A percentile compares a stretch with the other conserved stretches of the same genome.
Conservation (phyloP, 2,888 invertebrate genomes). For the Phyto melanocephala region DNA sequence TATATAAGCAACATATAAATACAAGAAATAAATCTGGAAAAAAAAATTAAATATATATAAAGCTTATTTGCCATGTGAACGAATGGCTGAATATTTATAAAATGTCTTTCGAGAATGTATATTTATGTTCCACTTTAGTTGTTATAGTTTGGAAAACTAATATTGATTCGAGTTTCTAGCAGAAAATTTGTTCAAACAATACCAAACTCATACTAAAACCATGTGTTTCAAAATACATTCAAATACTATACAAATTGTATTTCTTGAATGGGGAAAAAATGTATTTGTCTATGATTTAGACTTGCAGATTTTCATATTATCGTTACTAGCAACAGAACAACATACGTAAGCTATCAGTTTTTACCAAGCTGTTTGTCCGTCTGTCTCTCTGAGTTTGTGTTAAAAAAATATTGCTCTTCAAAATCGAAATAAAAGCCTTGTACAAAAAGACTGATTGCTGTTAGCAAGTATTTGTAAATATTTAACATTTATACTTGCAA, state of each 20-base stretch:
- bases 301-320: constrained; percentile 36
- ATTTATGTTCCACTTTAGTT: background rate
- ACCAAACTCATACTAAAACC: constrained; percentile 11
- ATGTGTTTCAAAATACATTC: background rate
- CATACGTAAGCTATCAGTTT: constrained; percentile 27
- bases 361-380: constrained; percentile 25
- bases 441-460: constrained; percentile 28
- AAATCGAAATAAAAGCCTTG: constrained; percentile 16
- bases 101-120: constrained; percentile 20
- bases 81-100: background rate
- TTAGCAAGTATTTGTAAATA: constrained; percentile 52
- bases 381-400: background rate
- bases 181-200: background rate
- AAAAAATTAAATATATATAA: background rate
- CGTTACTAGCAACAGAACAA: background rate
- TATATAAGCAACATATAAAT: constrained; percentile 16
- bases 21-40: background rate
- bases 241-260: too few relatives aligned
- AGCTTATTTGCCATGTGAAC: constrained; percentile 40
- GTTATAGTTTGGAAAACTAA: constrained; percentile 2
- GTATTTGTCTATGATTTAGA: constrained; percentile 44
- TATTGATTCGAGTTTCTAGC: constrained; percentile 3
- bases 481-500: constrained; percentile 28
- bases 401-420: background rate
- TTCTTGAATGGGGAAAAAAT: too few relatives aligned